These are phyloP conservation scores for Pseudorectes ferrugineus DNA, from an alignment of 2,113 vertebrate species.

Conservation along the genomic window DNA sequence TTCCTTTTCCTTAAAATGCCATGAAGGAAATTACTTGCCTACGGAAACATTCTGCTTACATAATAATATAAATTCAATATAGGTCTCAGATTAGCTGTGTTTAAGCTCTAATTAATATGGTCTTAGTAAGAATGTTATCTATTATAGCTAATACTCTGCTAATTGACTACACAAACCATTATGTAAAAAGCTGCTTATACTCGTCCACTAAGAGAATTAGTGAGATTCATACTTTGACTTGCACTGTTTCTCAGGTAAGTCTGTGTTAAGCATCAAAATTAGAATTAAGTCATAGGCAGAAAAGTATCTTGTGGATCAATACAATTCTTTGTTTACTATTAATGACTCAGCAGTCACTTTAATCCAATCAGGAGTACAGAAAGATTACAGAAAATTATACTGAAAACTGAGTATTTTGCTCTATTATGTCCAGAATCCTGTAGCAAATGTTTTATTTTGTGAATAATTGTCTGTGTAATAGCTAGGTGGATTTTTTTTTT, in stretches of 20 bases:
- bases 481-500: background rate
- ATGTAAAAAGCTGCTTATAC: conserved; percentile 58
- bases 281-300: background rate
- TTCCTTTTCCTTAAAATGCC: background rate
- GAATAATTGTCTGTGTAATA: background rate
- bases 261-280: background rate
- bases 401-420: background rate
- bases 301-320: background rate
- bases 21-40: background rate
- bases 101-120: conserved; percentile 49
- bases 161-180: conserved; percentile 52
- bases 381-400: background rate
- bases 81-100: conserved; percentile 33
- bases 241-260: conserved; percentile 20
- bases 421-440: background rate
- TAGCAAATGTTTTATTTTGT: background rate
- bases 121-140: conserved; percentile 41
- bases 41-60: background rate
- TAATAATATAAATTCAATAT: conserved; percentile 44
- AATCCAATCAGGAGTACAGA: background rate
- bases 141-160: conserved; percentile 39
- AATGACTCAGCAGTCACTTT: background rate
- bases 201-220: conserved; percentile 25
- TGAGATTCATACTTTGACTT: background rate
- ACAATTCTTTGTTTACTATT: background rate